Conservation (phyloP, 2,113 vertebrate species). For the Prietella phreatophila region DNA sequence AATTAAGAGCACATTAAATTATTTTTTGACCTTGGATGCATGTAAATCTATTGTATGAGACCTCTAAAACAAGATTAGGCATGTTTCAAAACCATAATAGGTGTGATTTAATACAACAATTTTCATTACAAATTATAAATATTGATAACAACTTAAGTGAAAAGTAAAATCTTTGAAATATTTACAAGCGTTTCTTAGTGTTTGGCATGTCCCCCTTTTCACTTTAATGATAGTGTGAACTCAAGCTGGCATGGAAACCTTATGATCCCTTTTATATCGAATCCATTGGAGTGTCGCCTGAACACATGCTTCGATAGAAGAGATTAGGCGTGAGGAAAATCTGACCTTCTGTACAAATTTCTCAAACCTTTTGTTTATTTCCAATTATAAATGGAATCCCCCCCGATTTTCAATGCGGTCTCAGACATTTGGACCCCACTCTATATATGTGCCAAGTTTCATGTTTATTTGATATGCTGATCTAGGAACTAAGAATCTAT, state of each 20-base stretch:
- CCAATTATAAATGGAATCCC: background rate
- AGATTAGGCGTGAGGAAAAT: background rate
- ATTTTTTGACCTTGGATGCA: too few species aligned
- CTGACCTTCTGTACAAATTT: background rate
- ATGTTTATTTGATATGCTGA: background rate
- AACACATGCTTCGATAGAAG: background rate
- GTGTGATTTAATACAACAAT: background rate
- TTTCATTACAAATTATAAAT: background rate
- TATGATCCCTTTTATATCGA: background rate
- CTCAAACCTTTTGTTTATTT: background rate
- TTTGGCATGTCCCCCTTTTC: too few species aligned
- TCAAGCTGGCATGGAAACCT: background rate
- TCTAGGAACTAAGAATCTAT: background rate
- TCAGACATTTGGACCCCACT: background rate
- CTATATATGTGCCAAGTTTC: background rate
- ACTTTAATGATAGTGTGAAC: background rate
- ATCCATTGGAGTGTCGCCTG: background rate
- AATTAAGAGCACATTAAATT: too few species aligned
- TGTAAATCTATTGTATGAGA: too few species aligned
- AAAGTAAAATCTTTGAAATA: background rate
- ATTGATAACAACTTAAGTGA: background rate
- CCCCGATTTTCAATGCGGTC: background rate
- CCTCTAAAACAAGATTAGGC: too few species aligned
- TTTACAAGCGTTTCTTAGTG: background rate
- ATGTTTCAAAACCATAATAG: too few species aligned